Evolutionary conservation across 2,113 vertebrate species (phyloP).

Genomic region (Pterocles gutturalis): DNA sequence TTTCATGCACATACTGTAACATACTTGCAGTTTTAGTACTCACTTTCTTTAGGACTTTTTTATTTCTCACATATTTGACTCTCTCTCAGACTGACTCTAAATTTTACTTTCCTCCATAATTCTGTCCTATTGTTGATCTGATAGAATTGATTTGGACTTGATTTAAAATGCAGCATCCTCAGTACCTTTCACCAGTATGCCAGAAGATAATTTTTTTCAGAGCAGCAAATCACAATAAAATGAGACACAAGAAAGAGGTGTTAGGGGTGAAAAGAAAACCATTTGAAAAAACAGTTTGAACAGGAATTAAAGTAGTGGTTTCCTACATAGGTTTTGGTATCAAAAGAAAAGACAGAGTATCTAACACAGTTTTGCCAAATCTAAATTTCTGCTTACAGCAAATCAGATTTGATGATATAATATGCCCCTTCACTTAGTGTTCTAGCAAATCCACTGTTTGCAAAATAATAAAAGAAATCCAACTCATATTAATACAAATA

Average conservation of each 20-base stretch:
- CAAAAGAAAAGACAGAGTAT: neutral
- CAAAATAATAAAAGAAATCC: neutral
- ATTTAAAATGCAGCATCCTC: conserved; percentile 11
- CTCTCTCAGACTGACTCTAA: neutral
- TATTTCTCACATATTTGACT: neutral
- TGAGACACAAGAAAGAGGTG: neutral
- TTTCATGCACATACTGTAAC: neutral
- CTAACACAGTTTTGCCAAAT: neutral
- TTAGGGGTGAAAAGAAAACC: neutral
- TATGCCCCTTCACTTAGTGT: neutral
- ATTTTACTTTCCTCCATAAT: neutral
- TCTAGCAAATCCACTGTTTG: neutral
- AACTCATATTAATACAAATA: neutral
- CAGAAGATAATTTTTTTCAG: neutral
- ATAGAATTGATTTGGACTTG: neutral
- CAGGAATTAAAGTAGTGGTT: neutral
- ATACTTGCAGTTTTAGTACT: neutral
- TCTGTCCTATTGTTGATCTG: neutral
- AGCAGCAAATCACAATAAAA: neutral
- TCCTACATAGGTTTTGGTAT: neutral
- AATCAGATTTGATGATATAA: neutral
- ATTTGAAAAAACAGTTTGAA: neutral
- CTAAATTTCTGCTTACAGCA: neutral
- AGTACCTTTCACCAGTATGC: neutral
- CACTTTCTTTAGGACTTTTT: neutral